Evolutionary conservation across 2,113 vertebrate species (phyloP).

Genomic region (Tetrax tetrax): DNA sequence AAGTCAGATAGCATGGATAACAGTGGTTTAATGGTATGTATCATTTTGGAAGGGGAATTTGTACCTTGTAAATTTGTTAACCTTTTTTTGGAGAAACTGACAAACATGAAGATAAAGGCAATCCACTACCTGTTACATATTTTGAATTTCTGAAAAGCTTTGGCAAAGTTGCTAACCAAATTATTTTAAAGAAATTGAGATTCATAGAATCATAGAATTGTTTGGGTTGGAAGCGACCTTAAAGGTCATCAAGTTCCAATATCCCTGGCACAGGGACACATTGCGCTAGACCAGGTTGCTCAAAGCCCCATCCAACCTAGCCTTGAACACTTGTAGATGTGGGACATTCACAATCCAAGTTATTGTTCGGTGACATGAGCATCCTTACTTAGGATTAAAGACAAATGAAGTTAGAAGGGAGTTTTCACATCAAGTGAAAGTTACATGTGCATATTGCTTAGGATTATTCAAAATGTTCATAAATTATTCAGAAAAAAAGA

Average conservation of each 20-base stretch:
- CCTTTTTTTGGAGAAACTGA: background rate
- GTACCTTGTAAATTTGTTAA: background rate
- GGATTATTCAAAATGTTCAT: background rate
- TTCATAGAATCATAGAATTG: too few species aligned
- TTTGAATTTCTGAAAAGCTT: background rate
- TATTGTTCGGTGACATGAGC: background rate
- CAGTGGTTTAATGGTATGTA: background rate
- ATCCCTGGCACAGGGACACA: too few species aligned
- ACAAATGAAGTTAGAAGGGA: background rate
- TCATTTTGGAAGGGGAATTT: background rate
- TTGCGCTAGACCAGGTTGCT: too few species aligned
- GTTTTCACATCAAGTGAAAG: background rate
- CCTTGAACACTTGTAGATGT: too few species aligned
- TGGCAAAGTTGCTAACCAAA: background rate
- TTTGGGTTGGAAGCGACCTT: too few species aligned
- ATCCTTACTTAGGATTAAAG: background rate
- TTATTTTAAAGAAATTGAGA: background rate
- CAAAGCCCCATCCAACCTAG: too few species aligned
- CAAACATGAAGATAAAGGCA: background rate
- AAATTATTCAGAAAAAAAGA: background rate
- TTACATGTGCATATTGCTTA: background rate
- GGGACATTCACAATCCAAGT: background rate
- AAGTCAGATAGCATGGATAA: slow-evolving; percentile 20
- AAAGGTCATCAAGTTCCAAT: too few species aligned
- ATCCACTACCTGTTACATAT: background rate